Evolutionary conservation across 2,113 vertebrate genomes (phyloP).

Genomic region (Scopus umbretta): DNA sequence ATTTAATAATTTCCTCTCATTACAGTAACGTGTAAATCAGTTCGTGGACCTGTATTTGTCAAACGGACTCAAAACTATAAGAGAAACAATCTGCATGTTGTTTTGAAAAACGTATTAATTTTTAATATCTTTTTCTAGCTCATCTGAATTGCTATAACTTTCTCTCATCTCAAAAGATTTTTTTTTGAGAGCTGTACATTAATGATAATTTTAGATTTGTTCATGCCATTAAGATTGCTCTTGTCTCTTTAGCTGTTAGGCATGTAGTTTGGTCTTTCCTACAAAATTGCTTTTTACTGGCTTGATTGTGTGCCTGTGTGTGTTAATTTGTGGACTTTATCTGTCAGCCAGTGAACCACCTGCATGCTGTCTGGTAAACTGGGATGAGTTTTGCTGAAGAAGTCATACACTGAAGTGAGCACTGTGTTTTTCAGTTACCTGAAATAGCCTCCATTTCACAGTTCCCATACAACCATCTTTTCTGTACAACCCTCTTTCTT

Average conservation of each 20-base stretch:
- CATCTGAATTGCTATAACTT: not conserved
- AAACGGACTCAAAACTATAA: not conserved
- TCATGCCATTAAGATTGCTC: not conserved
- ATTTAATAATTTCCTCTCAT: not conserved
- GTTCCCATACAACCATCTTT: conserved; percentile 2
- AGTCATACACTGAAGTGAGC: conserved; percentile 12
- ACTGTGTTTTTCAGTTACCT: conserved; percentile 33
- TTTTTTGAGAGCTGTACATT: not conserved
- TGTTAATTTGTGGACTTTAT: not conserved
- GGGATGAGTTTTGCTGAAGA: conserved; percentile 36
- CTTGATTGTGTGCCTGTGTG: not conserved
- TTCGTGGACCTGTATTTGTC: not conserved
- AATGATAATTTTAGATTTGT: not conserved
- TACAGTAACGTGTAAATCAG: not conserved
- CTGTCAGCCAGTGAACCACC: conserved; percentile 7
- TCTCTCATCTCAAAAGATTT: not conserved
- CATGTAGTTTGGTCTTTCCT: not conserved
- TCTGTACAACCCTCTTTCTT: conserved; percentile 23
- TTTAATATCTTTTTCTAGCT: not conserved
- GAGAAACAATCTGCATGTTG: not conserved
- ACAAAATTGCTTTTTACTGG: not conserved
- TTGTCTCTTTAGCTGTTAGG: not conserved
- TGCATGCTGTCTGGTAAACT: not conserved
- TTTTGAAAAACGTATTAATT: not conserved
- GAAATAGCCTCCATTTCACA: conserved; percentile 48